Percentiles rank a stretch among this genome's conserved stretches.
Evolutionary conservation across 2,113 vertebrate species (phyloP).

Genomic region (Cyphomyrus plagiostoma): DNA sequence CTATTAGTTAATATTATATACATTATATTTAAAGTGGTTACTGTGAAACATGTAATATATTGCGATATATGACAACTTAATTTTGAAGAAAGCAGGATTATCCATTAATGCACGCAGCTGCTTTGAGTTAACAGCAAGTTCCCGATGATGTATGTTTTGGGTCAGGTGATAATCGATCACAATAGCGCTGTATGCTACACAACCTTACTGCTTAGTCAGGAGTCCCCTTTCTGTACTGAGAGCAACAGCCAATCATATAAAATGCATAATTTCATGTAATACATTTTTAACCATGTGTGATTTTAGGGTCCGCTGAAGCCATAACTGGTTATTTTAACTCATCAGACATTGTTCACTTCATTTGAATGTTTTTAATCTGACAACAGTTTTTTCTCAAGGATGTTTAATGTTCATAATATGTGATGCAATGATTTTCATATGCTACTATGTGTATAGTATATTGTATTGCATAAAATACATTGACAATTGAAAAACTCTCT

Average conservation of each 20-base stretch:
- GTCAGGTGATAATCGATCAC: neutral
- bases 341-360: neutral
- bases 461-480: neutral
- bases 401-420: neutral
- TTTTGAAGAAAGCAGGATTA: neutral
- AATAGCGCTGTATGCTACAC: neutral
- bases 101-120: neutral
- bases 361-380: neutral
- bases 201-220: neutral
- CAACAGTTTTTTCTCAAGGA: neutral
- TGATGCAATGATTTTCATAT: neutral
- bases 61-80: neutral
- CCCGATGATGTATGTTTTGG: neutral
- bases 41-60: neutral
- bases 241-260: neutral
- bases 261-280: neutral
- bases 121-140: neutral
- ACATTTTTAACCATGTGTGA: neutral
- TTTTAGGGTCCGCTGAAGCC: neutral
- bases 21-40: neutral
- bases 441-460: neutral
- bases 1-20: neutral
- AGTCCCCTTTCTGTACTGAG: neutral
- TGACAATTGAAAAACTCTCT: neutral
- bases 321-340: neutral